Evolutionary conservation across 92 coral and sea anemone genomes (phyloP).

Genomic region (Nematostella vectensis): DNA sequence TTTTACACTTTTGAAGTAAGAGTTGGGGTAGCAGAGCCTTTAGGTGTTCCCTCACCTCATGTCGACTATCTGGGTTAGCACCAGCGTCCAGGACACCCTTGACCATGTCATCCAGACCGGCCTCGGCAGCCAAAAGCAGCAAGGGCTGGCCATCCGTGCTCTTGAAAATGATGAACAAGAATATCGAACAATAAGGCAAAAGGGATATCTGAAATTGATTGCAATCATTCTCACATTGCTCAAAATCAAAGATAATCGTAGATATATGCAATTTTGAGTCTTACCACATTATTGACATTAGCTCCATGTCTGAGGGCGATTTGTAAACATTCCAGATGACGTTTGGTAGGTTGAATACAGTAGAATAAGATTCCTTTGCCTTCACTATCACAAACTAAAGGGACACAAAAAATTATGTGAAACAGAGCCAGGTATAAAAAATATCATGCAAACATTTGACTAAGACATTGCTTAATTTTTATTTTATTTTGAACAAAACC

Average conservation of each 20-base stretch:
- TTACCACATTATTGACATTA: conserved; percentile 79
- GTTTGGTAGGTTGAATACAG: conserved; percentile 81
- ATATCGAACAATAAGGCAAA: not conserved
- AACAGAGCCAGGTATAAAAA: no score
- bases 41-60: conserved; percentile 65
- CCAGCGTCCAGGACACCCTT: conserved; percentile 68
- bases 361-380: conserved; percentile 92
- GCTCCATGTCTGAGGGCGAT: conserved; percentile 85
- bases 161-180: conserved; percentile 22
- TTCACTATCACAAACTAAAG: conserved; percentile 69
- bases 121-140: conserved; percentile 66
- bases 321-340: conserved; percentile 78
- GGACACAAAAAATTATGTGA: not conserved
- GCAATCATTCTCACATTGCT: not conserved
- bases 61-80: conserved; percentile 70
- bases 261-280: conserved; percentile 1
- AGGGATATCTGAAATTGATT: not conserved
- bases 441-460: no score
- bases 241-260: no score
- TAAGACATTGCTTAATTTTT: no score
- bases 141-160: conserved; percentile 86
- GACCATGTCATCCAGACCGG: conserved; percentile 67
- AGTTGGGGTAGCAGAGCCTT: no score
- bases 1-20: no score
- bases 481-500: no score